These are phyloP conservation scores for Rhinolophus sinicus DNA, from an alignment of 2,113 vertebrate species.

Conservation along the genomic window DNA sequence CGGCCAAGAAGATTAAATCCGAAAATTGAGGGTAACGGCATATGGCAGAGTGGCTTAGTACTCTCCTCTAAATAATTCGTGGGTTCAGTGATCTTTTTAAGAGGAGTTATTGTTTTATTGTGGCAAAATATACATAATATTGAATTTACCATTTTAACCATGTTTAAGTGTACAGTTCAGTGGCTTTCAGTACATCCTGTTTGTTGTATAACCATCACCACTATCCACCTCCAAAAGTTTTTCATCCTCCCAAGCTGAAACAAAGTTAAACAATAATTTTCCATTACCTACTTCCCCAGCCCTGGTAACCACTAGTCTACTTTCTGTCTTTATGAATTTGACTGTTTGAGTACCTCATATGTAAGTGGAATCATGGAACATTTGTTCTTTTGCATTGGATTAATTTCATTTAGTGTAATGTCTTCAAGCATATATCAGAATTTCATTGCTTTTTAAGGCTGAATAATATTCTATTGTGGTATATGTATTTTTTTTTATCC, in stretches of 20 bases:
- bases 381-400: neutral
- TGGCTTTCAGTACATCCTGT: neutral
- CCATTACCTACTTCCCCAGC: neutral
- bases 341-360: neutral
- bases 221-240: neutral
- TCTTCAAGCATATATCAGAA: neutral
- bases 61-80: neutral
- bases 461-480: neutral
- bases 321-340: neutral
- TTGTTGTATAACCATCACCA: neutral
- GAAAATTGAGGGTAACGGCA: neutral
- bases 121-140: neutral
- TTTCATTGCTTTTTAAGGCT: neutral
- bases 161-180: neutral
- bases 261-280: neutral
- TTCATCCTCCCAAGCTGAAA: neutral
- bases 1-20: neutral
- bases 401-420: neutral
- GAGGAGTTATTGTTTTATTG: neutral
- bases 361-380: neutral
- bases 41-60: neutral
- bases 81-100: neutral
- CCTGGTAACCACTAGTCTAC: neutral
- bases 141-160: neutral
- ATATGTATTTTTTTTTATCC: neutral